These are phyloP conservation scores for Camponotus fellah DNA, from an alignment of 2,888 invertebrate species.

Conservation along the genomic window DNA sequence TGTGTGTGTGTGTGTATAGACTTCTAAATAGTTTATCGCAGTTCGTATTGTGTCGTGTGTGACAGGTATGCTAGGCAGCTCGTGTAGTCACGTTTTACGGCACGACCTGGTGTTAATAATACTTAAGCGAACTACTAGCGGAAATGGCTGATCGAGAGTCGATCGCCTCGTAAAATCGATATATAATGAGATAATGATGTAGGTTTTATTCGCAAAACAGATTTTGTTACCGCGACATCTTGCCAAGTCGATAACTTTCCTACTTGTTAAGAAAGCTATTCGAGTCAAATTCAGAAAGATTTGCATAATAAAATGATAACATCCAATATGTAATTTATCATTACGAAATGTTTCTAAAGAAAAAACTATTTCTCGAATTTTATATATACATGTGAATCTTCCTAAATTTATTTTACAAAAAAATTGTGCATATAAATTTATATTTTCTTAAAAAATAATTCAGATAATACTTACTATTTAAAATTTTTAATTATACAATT, in stretches of 20 bases:
- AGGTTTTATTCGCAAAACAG: constrained; percentile 9
- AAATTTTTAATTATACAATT: not conserved
- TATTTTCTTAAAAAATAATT: not conserved
- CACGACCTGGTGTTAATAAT: constrained; percentile 49
- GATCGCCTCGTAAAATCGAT: constrained; percentile 37
- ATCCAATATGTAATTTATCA: not conserved
- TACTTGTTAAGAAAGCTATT: not conserved
- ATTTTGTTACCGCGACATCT: not conserved
- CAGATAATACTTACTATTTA: not conserved
- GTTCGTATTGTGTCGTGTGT: constrained; percentile 39
- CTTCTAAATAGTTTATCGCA: constrained; percentile 50
- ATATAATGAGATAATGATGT: constrained; percentile 37
- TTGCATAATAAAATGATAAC: not conserved
- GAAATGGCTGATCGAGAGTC: constrained; percentile 39
- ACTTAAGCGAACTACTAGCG: constrained; percentile 42
- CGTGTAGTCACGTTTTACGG: constrained; percentile 48
- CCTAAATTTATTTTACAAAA: not conserved
- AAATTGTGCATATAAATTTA: not conserved
- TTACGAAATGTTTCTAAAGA: not conserved
- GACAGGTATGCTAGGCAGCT: constrained; percentile 49
- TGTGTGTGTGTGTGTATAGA: not conserved
- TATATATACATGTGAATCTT: constrained; percentile 1
- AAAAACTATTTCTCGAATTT: not conserved
- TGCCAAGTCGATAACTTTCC: not conserved
- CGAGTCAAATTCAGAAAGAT: not conserved